A percentile compares a stretch with the other conserved stretches of the same genome.
Evolutionary conservation across 1,140 invertebrate genomes (phyloP).

Genomic region (Mercenaria mercenaria): DNA sequence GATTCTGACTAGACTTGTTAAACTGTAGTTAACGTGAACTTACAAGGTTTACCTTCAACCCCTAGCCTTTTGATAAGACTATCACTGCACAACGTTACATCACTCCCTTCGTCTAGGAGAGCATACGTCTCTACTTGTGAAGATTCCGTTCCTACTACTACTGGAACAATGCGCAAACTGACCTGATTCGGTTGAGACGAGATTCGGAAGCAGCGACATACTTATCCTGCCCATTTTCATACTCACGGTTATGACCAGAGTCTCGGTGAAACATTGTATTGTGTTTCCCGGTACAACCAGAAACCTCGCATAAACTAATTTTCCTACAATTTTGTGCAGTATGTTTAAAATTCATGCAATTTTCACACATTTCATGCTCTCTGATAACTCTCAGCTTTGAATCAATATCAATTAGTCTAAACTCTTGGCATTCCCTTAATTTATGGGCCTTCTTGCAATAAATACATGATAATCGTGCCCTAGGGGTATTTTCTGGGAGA

Average conservation of each 20-base stretch:
- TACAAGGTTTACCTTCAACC: neutral
- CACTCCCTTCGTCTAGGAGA: constrained; percentile 34
- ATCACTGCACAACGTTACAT: constrained; percentile 37
- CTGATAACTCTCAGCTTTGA: constrained; percentile 2
- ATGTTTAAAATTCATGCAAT: constrained; percentile 48
- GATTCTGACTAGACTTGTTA: constrained; percentile 4
- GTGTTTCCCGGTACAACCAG: constrained; percentile 24
- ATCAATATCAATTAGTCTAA: neutral
- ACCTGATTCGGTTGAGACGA: neutral
- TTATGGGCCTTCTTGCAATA: neutral
- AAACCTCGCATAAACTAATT: constrained; percentile 5
- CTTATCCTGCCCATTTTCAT: neutral
- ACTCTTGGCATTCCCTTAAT: constrained; percentile 11
- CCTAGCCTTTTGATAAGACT: constrained; percentile 12
- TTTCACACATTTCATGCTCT: constrained; percentile 26
- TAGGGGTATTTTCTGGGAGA: too few relatives aligned
- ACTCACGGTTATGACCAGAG: neutral
- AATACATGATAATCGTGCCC: too few relatives aligned
- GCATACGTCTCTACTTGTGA: constrained; percentile 20
- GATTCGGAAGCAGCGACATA: neutral
- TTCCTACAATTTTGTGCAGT: neutral
- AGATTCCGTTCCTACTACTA: neutral
- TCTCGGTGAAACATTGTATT: constrained; percentile 29
- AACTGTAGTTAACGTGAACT: constrained; percentile 35
- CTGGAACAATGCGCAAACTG: constrained; percentile 21